Evolutionary conservation across 1,140 invertebrate genomes (phyloP), one percentile per base, ranked within the genome.

Genomic region (Cydia splendana): DNA sequence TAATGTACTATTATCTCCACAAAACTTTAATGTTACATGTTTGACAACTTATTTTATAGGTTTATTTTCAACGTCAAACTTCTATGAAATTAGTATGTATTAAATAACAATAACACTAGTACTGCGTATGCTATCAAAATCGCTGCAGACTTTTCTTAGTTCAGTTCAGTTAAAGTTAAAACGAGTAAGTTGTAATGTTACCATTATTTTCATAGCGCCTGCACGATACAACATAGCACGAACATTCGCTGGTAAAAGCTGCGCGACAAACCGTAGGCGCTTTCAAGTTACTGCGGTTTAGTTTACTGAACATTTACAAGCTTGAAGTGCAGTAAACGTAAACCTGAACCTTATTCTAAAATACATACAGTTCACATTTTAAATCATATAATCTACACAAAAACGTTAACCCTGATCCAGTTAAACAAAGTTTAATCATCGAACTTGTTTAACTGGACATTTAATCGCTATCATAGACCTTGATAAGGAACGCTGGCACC

Each of bases 401-500:
- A 71, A 71, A 69, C 13, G 24, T 4, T 71, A 45, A 71, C 67
- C 67, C 34, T 45, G 67, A 71, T 71, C 67, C n/a, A 71, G 34
- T 71, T 71, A 38, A 71, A 34, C 28, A 24, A 12, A 38, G 7
- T 71, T 15, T 71, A 71, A 71, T 71, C 13, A 42, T 38, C 67
- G 6, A 24, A 20, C 38, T 71, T 18, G 67, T 71, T 38, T 71
- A 20, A 71, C 34, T 71, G 34, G 67, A 71, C 9, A 38, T 71
- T 71, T 42, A 20, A 71, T 71, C 67, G 34, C 67, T 45, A 71
- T 38, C 67, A 9, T 18, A 71, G 34, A 38, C 67, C 38, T 71
- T 71, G 67, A 71, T 71, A 71, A 38, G 30, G 67, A 71, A n/a
- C 34, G n/a, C 65, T 67, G 65, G 65, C 65, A 67, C 65, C 65